Conservation (phyloP, 2,888 invertebrate genomes). For the Drosophila lutescens region DNA sequence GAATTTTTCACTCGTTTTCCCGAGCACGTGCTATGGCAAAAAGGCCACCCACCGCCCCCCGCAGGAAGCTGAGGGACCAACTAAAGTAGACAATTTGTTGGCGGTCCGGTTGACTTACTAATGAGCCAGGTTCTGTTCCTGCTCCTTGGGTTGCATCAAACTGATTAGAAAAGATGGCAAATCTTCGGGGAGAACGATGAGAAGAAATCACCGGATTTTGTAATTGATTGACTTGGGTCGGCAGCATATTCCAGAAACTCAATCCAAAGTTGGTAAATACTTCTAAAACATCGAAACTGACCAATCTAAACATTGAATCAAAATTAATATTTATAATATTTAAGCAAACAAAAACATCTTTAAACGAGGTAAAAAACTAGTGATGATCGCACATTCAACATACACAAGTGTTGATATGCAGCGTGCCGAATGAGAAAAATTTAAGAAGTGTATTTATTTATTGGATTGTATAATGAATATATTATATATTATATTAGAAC, state of each 20-base stretch:
- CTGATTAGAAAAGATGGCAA: constrained; percentile 37
- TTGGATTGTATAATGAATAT: too few species aligned
- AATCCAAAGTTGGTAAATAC: neutral
- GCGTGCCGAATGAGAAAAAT: too few species aligned
- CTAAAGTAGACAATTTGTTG: constrained; percentile 56
- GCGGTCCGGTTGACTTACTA: constrained; percentile 61
- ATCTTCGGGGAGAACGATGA: constrained; percentile 6
- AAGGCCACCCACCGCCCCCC: constrained; percentile 1
- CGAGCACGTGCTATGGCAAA: constrained; percentile 49
- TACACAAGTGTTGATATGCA: too few species aligned
- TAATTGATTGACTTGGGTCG: constrained; percentile 10
- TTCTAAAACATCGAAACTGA: neutral
- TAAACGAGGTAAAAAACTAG: too few species aligned
- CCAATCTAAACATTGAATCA: too few species aligned
- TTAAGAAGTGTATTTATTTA: too few species aligned
- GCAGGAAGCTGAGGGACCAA: constrained; percentile 21
- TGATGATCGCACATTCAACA: too few species aligned
- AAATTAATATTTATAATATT: too few species aligned
- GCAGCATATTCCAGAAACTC: too few species aligned
- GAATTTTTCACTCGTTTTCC: constrained; percentile 61
- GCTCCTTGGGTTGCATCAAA: constrained; percentile 28
- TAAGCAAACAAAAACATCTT: too few species aligned
- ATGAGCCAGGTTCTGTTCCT: constrained; percentile 50
- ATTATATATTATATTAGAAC: too few species aligned
- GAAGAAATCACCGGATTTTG: constrained; percentile 1